Evolutionary conservation across 1,140 invertebrate genomes (phyloP).

Genomic region (Heliconius eleuchia): DNA sequence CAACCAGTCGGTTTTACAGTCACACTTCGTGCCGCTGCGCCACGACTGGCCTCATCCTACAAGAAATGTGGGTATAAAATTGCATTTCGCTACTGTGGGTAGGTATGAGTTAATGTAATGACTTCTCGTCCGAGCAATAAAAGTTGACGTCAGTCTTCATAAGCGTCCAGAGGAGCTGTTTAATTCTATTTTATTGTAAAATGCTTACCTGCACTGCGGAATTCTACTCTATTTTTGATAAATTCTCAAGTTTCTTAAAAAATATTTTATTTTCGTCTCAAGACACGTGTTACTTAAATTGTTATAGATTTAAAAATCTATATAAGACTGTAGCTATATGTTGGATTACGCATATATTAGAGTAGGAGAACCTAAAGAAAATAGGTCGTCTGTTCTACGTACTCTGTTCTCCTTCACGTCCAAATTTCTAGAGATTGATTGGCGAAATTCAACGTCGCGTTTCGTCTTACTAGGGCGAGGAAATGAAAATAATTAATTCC

Average conservation of each 20-base stretch:
- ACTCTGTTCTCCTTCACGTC: neutral
- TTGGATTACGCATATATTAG: too few relatives aligned
- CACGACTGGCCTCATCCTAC: neutral
- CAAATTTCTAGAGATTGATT: neutral
- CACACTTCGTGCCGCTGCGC: too few relatives aligned
- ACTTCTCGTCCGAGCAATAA: constrained; percentile 17
- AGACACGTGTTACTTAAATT: neutral
- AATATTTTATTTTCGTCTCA: neutral
- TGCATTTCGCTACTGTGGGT: neutral
- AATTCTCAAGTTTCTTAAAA: neutral
- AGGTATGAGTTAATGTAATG: constrained; percentile 16
- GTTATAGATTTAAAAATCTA: too few relatives aligned
- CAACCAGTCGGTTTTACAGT: too few relatives aligned
- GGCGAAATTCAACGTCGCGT: neutral
- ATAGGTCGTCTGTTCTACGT: too few relatives aligned
- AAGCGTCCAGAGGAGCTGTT: constrained; percentile 24
- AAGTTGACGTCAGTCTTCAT: constrained; percentile 30
- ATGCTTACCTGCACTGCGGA: constrained; percentile 22
- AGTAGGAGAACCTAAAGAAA: too few relatives aligned
- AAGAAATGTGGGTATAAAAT: neutral
- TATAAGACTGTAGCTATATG: too few relatives aligned
- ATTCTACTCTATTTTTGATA: constrained; percentile 20
- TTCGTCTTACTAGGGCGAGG: neutral
- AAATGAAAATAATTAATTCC: neutral
- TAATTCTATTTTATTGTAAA: constrained; percentile 32